Percentiles rank a stretch among this genome's conserved stretches.
phyloP scores from a whole-genome alignment of 2,113 vertebrate genomes.

The Plestiodon gilberti region DNA sequence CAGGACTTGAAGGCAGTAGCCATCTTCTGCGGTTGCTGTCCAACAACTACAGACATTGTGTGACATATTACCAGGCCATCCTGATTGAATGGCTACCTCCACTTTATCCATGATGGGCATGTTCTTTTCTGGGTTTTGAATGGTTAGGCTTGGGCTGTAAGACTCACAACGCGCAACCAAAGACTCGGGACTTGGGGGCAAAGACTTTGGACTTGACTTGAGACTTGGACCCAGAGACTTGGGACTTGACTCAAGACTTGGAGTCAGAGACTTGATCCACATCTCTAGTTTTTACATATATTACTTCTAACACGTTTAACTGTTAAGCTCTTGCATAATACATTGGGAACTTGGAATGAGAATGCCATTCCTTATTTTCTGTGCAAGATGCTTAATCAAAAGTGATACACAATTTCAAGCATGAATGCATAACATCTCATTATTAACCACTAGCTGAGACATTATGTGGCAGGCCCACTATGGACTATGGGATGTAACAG shows the following conservation, averaged over 20 bases:
- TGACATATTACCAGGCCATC: background rate
- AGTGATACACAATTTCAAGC: constrained; percentile 79
- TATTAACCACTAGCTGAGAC: constrained; percentile 59
- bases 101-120: background rate
- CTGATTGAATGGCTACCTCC: background rate
- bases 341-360: constrained; percentile 31
- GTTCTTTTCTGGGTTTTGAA: constrained; percentile 37
- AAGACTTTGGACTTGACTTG: constrained; percentile 17
- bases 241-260: too few species aligned
- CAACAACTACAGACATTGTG: background rate
- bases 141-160: too few species aligned
- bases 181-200: too few species aligned
- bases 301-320: constrained; percentile 63
- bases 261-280: too few species aligned
- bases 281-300: constrained; percentile 17
- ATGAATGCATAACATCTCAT: constrained; percentile 63
- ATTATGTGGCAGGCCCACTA: constrained; percentile 18
- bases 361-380: constrained; percentile 70
- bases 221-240: too few species aligned
- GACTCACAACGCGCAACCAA: too few species aligned
- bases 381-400: constrained; percentile 74
- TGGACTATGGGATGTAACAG: constrained; percentile 22
- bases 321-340: constrained; percentile 64
- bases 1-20: too few species aligned
- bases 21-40: too few species aligned